phyloP scores from a whole-genome alignment of 2,797 vertebrate genomes.

The Leuciscus waleckii region DNA sequence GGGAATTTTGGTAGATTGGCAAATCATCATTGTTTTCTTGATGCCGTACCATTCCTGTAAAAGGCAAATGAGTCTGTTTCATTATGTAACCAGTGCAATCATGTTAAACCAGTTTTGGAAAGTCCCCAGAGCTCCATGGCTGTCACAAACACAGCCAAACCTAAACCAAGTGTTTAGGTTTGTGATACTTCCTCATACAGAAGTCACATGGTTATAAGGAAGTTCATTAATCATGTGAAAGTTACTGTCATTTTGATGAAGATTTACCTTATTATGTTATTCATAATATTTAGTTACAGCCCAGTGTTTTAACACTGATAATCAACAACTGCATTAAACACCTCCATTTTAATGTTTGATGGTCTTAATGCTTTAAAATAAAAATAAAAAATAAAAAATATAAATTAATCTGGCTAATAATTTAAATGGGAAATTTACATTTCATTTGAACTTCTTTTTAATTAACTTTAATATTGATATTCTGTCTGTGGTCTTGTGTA shows the following conservation, averaged over 20 bases:
- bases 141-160: neutral
- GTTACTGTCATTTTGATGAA: neutral
- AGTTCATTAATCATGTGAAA: neutral
- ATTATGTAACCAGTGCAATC: neutral
- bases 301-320: neutral
- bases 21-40: too few relatives aligned
- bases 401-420: neutral
- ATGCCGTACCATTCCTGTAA: too few relatives aligned
- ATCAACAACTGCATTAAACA: neutral
- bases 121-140: neutral
- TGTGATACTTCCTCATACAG: neutral
- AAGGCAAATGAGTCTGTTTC: too few relatives aligned
- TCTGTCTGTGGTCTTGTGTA: neutral
- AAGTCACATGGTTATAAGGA: neutral
- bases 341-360: neutral
- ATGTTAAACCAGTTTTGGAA: neutral
- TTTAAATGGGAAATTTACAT: neutral
- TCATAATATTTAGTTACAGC: neutral
- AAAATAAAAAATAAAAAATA: neutral
- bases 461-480: neutral
- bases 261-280: neutral
- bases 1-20: too few relatives aligned
- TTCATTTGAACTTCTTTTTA: neutral
- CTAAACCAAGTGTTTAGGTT: neutral
- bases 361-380: neutral